Evolutionary conservation across 2,113 vertebrate species (phyloP).

Genomic region (Tetrao urogallus): DNA sequence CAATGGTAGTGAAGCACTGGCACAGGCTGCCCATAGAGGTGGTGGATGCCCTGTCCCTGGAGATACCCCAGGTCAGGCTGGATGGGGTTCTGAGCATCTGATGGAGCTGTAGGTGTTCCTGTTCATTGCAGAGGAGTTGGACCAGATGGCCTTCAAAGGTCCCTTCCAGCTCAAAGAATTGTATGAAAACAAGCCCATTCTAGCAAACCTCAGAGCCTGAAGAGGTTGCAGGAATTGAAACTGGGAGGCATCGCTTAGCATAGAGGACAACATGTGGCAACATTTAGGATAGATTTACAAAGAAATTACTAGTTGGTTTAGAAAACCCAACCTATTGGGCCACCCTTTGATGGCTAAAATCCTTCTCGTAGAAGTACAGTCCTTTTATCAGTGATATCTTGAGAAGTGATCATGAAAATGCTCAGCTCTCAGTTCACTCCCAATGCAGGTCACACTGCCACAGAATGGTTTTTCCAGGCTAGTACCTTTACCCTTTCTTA

Average conservation of each 20-base stretch:
- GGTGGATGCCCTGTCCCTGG: too few relatives aligned
- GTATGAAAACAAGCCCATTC: not conserved
- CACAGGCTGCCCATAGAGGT: too few relatives aligned
- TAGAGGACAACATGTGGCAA: not conserved
- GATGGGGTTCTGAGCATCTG: too few relatives aligned
- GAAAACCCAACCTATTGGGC: not conserved
- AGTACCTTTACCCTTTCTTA: not conserved
- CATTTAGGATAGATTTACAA: not conserved
- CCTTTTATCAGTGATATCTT: not conserved
- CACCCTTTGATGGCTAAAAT: not conserved
- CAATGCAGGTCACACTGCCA: accelerated
- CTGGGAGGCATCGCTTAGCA: not conserved
- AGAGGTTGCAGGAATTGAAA: not conserved
- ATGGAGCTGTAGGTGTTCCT: too few relatives aligned
- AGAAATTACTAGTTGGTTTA: not conserved
- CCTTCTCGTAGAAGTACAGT: not conserved
- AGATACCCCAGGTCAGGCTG: too few relatives aligned
- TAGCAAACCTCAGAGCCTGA: not conserved
- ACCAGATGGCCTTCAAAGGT: too few relatives aligned
- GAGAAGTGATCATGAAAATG: not conserved
- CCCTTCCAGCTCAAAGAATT: too few relatives aligned
- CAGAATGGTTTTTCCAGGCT: accelerated
- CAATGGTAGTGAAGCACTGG: too few relatives aligned
- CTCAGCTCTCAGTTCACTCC: not conserved
- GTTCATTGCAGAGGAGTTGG: too few relatives aligned